These are phyloP conservation scores for Capitulum mitella DNA, from an alignment of 2,888 invertebrate species.

Conservation along the genomic window DNA sequence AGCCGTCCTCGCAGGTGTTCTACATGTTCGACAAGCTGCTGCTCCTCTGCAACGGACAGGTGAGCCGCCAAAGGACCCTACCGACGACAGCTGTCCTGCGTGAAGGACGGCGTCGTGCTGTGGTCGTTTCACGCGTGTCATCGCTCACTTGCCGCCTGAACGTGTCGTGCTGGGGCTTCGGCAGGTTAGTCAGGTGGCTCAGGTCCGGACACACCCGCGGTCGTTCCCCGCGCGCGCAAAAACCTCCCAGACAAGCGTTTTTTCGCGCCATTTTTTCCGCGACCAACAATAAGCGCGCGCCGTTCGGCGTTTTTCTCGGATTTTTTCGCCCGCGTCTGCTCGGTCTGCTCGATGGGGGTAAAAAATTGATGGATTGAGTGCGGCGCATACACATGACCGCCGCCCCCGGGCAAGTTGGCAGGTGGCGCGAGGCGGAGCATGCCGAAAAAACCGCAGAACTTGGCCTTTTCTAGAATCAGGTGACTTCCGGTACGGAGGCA, in stretches of 20 bases:
- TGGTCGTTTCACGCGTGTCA: too few relatives aligned
- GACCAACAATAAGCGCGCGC: neutral
- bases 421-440: neutral
- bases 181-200: too few relatives aligned
- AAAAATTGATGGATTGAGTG: neutral
- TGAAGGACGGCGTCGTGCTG: too few relatives aligned
- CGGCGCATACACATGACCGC: neutral
- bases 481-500: neutral
- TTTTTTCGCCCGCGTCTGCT: neutral
- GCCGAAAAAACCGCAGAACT: neutral
- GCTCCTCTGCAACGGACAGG: constrained; percentile 58
- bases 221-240: neutral
- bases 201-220: too few relatives aligned
- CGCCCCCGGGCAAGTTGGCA: neutral
- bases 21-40: constrained; percentile 71
- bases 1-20: constrained; percentile 76
- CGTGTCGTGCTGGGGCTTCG: too few relatives aligned
- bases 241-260: neutral
- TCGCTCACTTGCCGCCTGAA: too few relatives aligned
- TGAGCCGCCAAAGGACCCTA: too few relatives aligned
- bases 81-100: too few relatives aligned
- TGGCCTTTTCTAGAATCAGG: neutral
- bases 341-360: neutral
- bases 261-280: neutral
- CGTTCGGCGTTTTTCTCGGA: neutral